Evolutionary conservation across 1,140 invertebrate species (phyloP).

Genomic region (Hyposmocoma kahamanoa): DNA sequence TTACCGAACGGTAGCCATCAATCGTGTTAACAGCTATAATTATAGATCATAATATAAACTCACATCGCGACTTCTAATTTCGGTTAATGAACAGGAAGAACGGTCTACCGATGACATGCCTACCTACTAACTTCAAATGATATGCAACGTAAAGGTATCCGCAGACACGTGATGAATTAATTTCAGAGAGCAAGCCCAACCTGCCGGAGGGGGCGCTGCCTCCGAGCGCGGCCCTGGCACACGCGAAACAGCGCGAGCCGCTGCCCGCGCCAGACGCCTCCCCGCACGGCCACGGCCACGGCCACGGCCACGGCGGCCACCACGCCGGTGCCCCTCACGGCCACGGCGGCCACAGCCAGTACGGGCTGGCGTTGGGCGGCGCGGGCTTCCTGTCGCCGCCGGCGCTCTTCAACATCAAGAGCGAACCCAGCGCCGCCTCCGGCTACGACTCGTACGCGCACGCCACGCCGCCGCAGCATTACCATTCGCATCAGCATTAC

Average conservation of each 20-base stretch:
- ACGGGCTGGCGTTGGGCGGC: constrained; percentile 30
- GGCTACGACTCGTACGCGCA: constrained; percentile 52
- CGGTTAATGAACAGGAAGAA: no score
- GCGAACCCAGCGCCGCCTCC: constrained; percentile 51
- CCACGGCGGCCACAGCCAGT: constrained; percentile 29
- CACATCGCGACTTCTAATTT: no score
- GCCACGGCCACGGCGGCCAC: constrained; percentile 35
- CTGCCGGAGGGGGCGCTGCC: constrained; percentile 60
- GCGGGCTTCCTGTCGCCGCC: constrained; percentile 49
- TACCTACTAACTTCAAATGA: no score
- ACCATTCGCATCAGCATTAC: constrained; percentile 62
- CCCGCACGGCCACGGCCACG: constrained; percentile 29
- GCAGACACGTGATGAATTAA: no score
- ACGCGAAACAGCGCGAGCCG: constrained; percentile 26
- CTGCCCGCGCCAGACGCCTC: constrained; percentile 20
- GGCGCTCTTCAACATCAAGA: constrained; percentile 69
- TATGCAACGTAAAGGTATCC: no score
- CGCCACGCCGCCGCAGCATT: constrained; percentile 30
- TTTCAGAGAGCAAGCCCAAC: constrained; percentile 51
- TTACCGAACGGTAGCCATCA: no score
- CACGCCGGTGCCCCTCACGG: constrained; percentile 26
- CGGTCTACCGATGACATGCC: no score
- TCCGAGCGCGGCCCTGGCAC: constrained; percentile 42
- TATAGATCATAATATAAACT: no score
- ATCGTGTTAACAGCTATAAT: no score